Base-by-base conservation (phyloP, 2,888 invertebrate genomes). In the Digitonthophagus gazella region DNA sequence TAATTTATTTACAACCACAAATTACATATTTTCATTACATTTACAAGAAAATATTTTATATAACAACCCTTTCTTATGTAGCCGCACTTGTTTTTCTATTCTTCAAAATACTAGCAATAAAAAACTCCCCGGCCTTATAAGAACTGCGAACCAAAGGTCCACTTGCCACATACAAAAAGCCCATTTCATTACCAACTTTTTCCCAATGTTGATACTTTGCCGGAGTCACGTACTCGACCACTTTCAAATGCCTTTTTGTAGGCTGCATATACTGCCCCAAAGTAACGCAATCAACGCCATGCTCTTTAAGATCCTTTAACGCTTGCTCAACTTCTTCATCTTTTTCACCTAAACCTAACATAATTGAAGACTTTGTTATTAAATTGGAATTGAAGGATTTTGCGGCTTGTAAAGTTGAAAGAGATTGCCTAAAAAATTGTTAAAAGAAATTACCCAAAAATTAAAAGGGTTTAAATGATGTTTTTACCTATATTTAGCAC, bases 251-350 rank as follows among this genome's bases (percentile, higher is more conserved):
- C 5, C 93, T 87, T 79, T 96, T 98, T 0, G 98, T 99, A 0
- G 99, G 99, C 82, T 99, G 99, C 98, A 99, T 99, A 83, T 99
- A 99, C 80, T 99, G 99, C 0, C 99, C 99, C 3, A 99, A 85
- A 0, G 99, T 99, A 0, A 99, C 83, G 80, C 98, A 98, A 83
- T 98, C 98, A 0, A 99, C 98, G 44, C 91, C 93, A 0, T 86
- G 89, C 19, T 84, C 83, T 68, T 92, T 88, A 63, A 98, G 85
- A 85, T 98, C 97, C 84, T 88, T 88, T 88, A 98, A 86, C 0
- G 97, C 94, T 82, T 92, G 90, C 77, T 91, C 87, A 4, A 98
- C 88, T 85, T 97, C 92, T 56, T 89, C 88, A 77, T 97, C 96
- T 0, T 91, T 91, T 84, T 98, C 97, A 0, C 95, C 94, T 1